Evolutionary conservation across 2,113 vertebrate species (phyloP).

Genomic region (Catharus fuscescens): DNA sequence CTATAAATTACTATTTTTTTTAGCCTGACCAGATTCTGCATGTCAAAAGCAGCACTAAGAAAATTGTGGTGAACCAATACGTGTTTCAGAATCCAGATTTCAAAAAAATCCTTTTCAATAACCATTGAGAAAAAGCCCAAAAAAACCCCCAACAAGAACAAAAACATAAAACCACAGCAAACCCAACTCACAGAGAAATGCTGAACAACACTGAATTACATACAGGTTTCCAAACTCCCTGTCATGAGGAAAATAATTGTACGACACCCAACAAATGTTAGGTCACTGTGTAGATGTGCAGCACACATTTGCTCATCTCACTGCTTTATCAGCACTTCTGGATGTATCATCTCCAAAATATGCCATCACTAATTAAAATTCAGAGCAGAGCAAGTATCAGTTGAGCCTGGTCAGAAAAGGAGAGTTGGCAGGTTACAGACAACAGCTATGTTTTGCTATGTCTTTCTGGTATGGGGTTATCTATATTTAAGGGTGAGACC

Average conservation of each 20-base stretch:
- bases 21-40: constrained; percentile 24
- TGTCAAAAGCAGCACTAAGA: not conserved
- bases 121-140: not conserved
- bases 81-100: not conserved
- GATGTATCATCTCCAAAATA: not conserved
- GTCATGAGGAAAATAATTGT: not conserved
- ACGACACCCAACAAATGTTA: not conserved
- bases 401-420: not conserved
- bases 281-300: not conserved
- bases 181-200: not conserved
- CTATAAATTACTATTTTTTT: constrained; percentile 34
- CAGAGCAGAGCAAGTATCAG: not conserved
- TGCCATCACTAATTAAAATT: not conserved
- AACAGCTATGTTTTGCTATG: not conserved
- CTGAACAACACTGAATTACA: not conserved
- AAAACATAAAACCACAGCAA: not conserved
- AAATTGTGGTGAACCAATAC: not conserved
- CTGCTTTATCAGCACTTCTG: not conserved
- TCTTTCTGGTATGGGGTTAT: not conserved
- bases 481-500: accelerated
- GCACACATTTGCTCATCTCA: not conserved
- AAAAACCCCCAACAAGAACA: not conserved
- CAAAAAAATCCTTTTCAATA: not conserved
- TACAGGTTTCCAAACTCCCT: not conserved
- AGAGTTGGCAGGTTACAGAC: not conserved